These are phyloP conservation scores for Patiria pectinifera DNA, from an alignment of 53 echinoderm and acorn worm genomes.

Conservation along the genomic window DNA sequence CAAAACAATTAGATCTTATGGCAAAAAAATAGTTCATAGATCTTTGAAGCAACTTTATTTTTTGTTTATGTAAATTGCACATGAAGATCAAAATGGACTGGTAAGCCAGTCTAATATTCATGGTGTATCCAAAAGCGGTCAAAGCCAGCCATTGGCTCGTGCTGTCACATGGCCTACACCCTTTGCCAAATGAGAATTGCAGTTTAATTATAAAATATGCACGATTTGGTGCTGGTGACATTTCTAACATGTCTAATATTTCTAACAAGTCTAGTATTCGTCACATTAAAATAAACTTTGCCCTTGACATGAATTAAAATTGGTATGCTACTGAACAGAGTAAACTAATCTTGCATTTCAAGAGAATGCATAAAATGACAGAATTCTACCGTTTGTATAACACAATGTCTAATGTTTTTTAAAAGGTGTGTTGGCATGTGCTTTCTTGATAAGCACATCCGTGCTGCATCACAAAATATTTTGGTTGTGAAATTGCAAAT, in stretches of 20 bases:
- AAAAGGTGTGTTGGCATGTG: too few relatives aligned
- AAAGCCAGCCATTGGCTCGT: background rate
- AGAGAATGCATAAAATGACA: too few relatives aligned
- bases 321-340: too few relatives aligned
- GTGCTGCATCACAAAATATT: background rate
- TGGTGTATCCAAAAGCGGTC: background rate
- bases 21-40: background rate
- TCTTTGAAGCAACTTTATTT: background rate
- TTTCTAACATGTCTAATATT: too few relatives aligned
- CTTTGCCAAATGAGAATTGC: background rate
- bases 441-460: background rate
- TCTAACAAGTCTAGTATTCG: too few relatives aligned
- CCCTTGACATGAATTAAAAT: too few relatives aligned
- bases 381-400: too few relatives aligned
- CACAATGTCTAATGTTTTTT: too few relatives aligned
- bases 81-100: background rate
- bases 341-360: too few relatives aligned
- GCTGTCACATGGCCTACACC: background rate
- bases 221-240: too few relatives aligned
- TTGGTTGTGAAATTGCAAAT: background rate
- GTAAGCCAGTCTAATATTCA: background rate
- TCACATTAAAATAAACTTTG: too few relatives aligned
- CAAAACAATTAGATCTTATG: too few relatives aligned
- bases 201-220: background rate
- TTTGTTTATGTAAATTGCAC: background rate